Percentiles rank a stretch among this genome's conserved stretches.
phyloP scores from a whole-genome alignment of 1,140 invertebrate genomes.

The Magallana gigas region DNA sequence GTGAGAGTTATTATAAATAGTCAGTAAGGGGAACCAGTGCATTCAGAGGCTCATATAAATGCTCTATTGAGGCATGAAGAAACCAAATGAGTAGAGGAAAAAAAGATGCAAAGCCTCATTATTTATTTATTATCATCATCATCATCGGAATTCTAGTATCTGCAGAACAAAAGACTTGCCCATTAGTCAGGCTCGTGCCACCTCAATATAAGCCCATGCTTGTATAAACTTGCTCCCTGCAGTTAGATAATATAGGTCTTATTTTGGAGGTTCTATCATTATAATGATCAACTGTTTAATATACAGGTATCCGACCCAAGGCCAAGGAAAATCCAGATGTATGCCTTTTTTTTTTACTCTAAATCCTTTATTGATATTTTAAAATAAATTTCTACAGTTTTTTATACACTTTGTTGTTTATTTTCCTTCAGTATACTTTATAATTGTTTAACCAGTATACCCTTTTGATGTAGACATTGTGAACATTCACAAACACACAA shows the following conservation, averaged over 20 bases:
- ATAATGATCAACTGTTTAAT: slow-evolving; percentile 19
- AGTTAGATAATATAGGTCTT: neutral
- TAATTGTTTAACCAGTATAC: slow-evolving; percentile 34
- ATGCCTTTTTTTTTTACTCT: slow-evolving; percentile 26
- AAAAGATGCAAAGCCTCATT: neutral
- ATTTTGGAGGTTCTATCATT: neutral
- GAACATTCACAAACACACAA: slow-evolving; percentile 12
- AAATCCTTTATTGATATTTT: slow-evolving; percentile 35
- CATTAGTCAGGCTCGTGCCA: neutral
- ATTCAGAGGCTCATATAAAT: neutral
- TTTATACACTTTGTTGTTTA: slow-evolving; percentile 38
- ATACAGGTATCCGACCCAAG: slow-evolving; percentile 1
- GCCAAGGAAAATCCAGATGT: slow-evolving; percentile 15
- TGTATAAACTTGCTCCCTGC: neutral
- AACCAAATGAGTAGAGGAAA: neutral
- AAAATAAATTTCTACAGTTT: slow-evolving; percentile 32
- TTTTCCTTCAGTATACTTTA: slow-evolving; percentile 36
- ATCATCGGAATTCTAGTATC: neutral
- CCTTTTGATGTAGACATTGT: slow-evolving; percentile 33
- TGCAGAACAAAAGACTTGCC: neutral
- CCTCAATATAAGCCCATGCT: neutral
- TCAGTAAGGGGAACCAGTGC: neutral
- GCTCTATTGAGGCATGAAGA: neutral
- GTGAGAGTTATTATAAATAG: neutral
- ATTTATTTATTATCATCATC: slow-evolving; percentile 1